Conservation (phyloP, 2,797 vertebrate species). For the Chiloscyllium punctatum region DNA sequence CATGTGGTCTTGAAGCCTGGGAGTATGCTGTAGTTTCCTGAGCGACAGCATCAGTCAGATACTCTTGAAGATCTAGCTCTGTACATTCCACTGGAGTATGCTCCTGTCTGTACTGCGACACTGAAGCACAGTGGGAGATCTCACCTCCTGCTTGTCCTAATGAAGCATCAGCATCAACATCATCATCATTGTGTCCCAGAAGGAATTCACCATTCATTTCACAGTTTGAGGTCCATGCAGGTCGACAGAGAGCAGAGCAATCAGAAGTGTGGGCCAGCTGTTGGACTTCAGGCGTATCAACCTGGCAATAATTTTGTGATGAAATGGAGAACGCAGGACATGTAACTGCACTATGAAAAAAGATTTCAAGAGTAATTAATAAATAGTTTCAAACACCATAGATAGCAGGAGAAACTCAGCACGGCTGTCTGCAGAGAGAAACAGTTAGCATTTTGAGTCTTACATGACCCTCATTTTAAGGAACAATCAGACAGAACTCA, state of each 20-base stretch:
- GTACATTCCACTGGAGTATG: slow-evolving; percentile 5
- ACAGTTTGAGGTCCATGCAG: not conserved
- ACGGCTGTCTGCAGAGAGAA: no score
- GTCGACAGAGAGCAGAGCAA: not conserved
- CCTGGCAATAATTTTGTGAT: not conserved
- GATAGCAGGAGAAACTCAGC: not conserved
- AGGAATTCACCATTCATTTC: not conserved
- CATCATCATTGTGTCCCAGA: not conserved
- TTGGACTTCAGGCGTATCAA: not conserved
- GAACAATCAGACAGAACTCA: no score
- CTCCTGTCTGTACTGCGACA: not conserved
- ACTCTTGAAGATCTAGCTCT: not conserved
- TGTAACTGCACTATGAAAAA: not conserved
- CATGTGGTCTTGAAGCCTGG: not conserved
- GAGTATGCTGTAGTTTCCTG: not conserved
- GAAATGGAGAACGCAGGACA: not conserved
- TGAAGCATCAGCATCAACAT: not conserved
- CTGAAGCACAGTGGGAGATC: not conserved
- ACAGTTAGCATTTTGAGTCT: no score
- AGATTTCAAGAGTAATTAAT: not conserved
- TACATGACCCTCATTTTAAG: no score
- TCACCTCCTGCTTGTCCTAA: not conserved
- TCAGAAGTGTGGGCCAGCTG: not conserved
- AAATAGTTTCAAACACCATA: not conserved
- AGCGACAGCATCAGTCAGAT: not conserved